phyloP scores from a whole-genome alignment of 2,797 vertebrate species.

The Morus bassanus region DNA sequence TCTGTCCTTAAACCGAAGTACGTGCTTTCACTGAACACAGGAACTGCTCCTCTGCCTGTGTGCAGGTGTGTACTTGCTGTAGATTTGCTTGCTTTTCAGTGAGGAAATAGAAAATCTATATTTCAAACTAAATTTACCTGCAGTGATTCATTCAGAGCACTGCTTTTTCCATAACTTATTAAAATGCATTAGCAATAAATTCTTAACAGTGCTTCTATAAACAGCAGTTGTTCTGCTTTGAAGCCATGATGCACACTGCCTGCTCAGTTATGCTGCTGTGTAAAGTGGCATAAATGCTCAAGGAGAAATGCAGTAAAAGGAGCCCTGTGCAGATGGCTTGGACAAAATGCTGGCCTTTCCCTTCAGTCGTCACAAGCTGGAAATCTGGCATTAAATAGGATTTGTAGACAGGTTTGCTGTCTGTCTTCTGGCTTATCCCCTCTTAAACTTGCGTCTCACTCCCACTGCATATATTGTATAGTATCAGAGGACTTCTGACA shows the following conservation, averaged over 20 bases:
- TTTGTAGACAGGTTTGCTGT: background rate
- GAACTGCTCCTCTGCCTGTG: background rate
- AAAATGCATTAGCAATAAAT: conserved; percentile 11
- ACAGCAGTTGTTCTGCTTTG: conserved; percentile 23
- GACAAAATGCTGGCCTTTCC: conserved; percentile 7
- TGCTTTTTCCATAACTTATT: conserved; percentile 4
- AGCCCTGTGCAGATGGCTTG: conserved; percentile 9
- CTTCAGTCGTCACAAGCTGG: background rate
- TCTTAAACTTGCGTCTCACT: background rate
- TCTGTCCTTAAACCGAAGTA: background rate
- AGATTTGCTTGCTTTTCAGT: background rate
- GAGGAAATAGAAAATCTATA: background rate
- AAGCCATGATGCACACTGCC: background rate
- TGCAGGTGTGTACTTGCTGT: background rate
- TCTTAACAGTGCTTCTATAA: conserved; percentile 24
- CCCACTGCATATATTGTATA: fast-evolving
- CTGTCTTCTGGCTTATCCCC: background rate
- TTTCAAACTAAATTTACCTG: conserved; percentile 22
- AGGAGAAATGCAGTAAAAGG: conserved; percentile 14
- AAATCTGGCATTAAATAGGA: conserved; percentile 38
- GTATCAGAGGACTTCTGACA: background rate
- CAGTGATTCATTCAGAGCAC: background rate
- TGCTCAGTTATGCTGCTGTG: background rate
- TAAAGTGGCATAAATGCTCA: background rate
- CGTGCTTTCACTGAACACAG: background rate